These are phyloP conservation scores for Hypsopygia costalis DNA, from an alignment of 2,888 invertebrate species.

Conservation along the genomic window DNA sequence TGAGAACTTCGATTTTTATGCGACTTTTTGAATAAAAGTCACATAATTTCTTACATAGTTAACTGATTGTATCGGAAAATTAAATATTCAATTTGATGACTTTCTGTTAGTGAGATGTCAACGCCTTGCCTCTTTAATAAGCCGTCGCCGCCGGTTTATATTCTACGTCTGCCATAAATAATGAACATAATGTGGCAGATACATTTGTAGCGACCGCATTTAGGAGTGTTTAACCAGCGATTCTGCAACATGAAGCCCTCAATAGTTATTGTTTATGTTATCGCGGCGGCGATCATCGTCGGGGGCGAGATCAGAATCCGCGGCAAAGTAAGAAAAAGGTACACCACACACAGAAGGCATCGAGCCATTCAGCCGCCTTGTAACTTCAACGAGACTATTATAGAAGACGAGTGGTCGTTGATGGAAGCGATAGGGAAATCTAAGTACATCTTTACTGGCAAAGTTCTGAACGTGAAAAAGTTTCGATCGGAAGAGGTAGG, in stretches of 20 bases:
- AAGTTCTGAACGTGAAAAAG: constrained; percentile 70
- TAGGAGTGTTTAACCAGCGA: constrained; percentile 54
- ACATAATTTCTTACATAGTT: constrained; percentile 30
- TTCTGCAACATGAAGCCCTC: constrained; percentile 62
- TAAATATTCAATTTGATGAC: constrained; percentile 53
- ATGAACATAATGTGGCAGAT: constrained; percentile 73
- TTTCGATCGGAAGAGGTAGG: constrained; percentile 46
- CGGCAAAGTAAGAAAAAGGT: constrained; percentile 73
- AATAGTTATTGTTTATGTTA: constrained; percentile 67
- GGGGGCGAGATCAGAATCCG: constrained; percentile 68
- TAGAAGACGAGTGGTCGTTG: constrained; percentile 73
- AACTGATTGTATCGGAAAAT: constrained; percentile 40
- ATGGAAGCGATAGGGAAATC: constrained; percentile 74
- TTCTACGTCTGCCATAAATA: constrained; percentile 61
- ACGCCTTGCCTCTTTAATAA: constrained; percentile 60
- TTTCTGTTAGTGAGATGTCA: constrained; percentile 69
- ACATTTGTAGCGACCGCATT: constrained; percentile 58
- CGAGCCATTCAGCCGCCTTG: constrained; percentile 66
- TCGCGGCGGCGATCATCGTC: constrained; percentile 61
- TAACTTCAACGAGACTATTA: constrained; percentile 73
- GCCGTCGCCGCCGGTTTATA: constrained; percentile 53
- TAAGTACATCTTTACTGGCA: constrained; percentile 75
- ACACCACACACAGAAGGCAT: constrained; percentile 58
- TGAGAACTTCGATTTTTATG: constrained; percentile 38
- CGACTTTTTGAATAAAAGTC: constrained; percentile 31